Percentiles rank a stretch among this genome's conserved stretches.
Evolutionary conservation across 2,113 vertebrate species (phyloP).

Genomic region (Amphiprion percula): DNA sequence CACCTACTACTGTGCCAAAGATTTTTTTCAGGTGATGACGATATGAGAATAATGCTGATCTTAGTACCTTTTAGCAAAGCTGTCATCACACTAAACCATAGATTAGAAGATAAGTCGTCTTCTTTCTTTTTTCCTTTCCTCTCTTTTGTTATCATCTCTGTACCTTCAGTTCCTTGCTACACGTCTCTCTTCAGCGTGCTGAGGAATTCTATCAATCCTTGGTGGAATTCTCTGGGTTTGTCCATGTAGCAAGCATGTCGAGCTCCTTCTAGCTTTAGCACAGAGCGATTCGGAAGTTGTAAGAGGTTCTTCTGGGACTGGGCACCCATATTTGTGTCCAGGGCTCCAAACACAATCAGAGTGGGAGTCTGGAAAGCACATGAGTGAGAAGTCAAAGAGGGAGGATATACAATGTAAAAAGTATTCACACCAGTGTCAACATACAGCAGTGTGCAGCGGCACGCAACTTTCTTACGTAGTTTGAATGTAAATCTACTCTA

Average conservation of each 20-base stretch:
- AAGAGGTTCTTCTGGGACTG: slow-evolving; percentile 92
- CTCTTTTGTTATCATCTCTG: slow-evolving; percentile 54
- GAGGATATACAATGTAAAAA: not conserved
- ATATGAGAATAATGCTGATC: not conserved
- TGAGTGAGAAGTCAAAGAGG: not conserved
- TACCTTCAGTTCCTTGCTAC: not conserved
- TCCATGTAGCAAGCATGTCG: slow-evolving; percentile 97
- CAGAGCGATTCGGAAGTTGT: slow-evolving; percentile 87
- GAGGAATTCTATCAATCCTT: slow-evolving; percentile 90
- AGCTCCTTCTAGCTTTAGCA: slow-evolving; percentile 84
- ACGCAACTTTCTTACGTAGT: not conserved
- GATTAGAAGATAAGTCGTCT: not conserved
- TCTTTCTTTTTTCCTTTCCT: not conserved
- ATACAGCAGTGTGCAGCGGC: not conserved
- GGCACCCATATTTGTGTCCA: slow-evolving; percentile 87
- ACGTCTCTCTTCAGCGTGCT: slow-evolving; percentile 79
- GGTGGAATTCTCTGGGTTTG: slow-evolving; percentile 92
- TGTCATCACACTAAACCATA: not conserved
- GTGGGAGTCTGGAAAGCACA: slow-evolving; percentile 88
- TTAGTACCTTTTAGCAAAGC: not conserved
- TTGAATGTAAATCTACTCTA: not conserved
- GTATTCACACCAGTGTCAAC: not conserved
- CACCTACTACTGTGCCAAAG: not conserved
- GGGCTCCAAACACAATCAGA: slow-evolving; percentile 91
- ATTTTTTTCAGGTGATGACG: slow-evolving; percentile 1